These are phyloP conservation scores for Drosophila erecta DNA, from an alignment of 1,140 invertebrate species.

Conservation along the genomic window DNA sequence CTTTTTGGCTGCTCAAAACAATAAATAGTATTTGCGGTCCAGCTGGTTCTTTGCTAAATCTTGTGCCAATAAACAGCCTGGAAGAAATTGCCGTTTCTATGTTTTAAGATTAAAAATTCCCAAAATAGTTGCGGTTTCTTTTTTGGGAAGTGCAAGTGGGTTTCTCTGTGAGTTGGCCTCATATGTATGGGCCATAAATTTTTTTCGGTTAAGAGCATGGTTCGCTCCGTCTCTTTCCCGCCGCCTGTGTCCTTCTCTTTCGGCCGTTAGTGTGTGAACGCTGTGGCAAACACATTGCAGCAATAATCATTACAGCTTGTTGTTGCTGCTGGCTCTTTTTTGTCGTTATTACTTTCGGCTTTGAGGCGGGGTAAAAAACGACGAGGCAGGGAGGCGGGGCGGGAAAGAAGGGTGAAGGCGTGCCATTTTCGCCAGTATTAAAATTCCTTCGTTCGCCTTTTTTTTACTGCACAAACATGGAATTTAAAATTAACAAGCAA, in stretches of 20 bases:
- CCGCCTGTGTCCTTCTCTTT: slow-evolving; percentile 7
- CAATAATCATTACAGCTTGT: slow-evolving; percentile 80
- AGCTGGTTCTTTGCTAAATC: slow-evolving; percentile 10
- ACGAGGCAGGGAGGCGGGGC: background rate
- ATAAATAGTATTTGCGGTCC: slow-evolving; percentile 15
- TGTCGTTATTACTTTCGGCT: slow-evolving; percentile 72
- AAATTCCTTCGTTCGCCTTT: slow-evolving; percentile 64
- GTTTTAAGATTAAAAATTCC: slow-evolving; percentile 45
- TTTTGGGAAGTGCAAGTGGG: slow-evolving; percentile 28
- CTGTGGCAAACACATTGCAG: slow-evolving; percentile 79
- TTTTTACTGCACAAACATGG: slow-evolving; percentile 74
- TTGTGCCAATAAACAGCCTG: background rate
- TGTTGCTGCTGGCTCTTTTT: slow-evolving; percentile 63
- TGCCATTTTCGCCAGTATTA: slow-evolving; percentile 72
- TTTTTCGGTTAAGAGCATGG: slow-evolving; percentile 54
- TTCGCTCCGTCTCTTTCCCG: background rate
- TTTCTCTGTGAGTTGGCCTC: slow-evolving; percentile 28
- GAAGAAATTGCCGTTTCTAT: slow-evolving; percentile 18
- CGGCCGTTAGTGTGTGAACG: slow-evolving; percentile 47
- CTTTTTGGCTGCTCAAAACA: slow-evolving; percentile 2
- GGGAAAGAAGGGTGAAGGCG: slow-evolving; percentile 1
- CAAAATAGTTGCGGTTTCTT: slow-evolving; percentile 33
- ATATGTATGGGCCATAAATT: slow-evolving; percentile 77
- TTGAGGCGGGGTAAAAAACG: slow-evolving; percentile 26
- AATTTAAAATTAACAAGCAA: slow-evolving; percentile 79